phyloP scores from a whole-genome alignment of 1,140 invertebrate genomes.

The Homarus americanus region DNA sequence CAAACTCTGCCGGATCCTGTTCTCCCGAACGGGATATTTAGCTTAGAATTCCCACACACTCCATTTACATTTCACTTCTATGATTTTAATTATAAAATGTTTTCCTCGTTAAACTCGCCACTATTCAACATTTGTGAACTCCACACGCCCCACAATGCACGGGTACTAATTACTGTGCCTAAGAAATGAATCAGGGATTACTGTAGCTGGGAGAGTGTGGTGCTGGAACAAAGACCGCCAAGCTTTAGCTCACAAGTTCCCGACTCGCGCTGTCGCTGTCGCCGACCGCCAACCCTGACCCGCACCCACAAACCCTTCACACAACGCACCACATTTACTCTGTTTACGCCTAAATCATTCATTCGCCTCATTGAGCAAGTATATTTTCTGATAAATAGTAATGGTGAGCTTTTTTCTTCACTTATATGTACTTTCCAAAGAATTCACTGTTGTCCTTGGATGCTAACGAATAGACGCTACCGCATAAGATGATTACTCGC shows the following conservation, averaged over 20 bases:
- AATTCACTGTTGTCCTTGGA: background rate
- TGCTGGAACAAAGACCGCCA: constrained; percentile 40
- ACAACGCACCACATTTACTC: background rate
- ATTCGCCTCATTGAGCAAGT: background rate
- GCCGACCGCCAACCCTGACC: background rate
- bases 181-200: background rate
- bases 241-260: background rate
- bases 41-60: constrained; percentile 22
- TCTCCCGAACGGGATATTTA: constrained; percentile 26
- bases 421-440: background rate
- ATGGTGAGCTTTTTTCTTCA: background rate
- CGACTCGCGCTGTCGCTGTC: background rate
- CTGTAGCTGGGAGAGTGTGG: background rate
- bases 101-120: background rate
- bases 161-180: background rate
- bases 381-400: background rate
- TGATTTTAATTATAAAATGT: background rate
- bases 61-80: constrained; percentile 42
- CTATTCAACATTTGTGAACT: constrained; percentile 3
- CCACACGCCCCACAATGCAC: background rate
- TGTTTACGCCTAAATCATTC: background rate
- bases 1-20: background rate
- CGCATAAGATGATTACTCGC: background rate
- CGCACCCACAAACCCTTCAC: background rate
- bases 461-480: background rate